phyloP scores from a whole-genome alignment of 1,140 invertebrate genomes.

The Trypoxylus dichotomus region DNA sequence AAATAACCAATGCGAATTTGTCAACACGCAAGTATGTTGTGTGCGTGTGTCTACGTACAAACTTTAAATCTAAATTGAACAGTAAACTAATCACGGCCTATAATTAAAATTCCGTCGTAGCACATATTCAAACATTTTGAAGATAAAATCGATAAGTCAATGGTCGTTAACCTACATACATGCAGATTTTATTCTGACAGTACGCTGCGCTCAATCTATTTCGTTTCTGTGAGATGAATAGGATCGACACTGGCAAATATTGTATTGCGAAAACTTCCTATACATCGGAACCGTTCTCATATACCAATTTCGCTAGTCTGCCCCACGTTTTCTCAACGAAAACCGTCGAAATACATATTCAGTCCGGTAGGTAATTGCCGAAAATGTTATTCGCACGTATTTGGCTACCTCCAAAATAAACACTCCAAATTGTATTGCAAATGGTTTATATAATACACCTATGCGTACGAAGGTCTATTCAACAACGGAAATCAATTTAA shows the following conservation, averaged over 20 bases:
- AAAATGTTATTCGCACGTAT: neutral
- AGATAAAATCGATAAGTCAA: neutral
- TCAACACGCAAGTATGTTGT: neutral
- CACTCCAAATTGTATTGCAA: neutral
- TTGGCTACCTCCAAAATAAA: neutral
- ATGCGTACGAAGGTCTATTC: neutral
- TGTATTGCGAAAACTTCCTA: neutral
- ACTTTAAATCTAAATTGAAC: no score
- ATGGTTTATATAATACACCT: neutral
- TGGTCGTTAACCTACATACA: constrained; percentile 1
- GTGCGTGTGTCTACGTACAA: no score
- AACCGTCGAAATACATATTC: neutral
- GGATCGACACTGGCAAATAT: neutral
- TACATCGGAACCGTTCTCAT: neutral
- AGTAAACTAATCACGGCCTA: no score
- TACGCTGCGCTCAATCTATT: neutral
- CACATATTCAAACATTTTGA: neutral
- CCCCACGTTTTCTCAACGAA: neutral
- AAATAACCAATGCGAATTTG: neutral
- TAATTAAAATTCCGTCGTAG: neutral
- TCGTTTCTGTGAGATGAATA: neutral
- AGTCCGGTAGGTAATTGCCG: neutral
- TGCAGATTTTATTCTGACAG: neutral
- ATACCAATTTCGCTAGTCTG: neutral
- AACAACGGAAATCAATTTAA: neutral